phyloP scores from a whole-genome alignment of 2,888 invertebrate species.

The Eurytoma californica region DNA sequence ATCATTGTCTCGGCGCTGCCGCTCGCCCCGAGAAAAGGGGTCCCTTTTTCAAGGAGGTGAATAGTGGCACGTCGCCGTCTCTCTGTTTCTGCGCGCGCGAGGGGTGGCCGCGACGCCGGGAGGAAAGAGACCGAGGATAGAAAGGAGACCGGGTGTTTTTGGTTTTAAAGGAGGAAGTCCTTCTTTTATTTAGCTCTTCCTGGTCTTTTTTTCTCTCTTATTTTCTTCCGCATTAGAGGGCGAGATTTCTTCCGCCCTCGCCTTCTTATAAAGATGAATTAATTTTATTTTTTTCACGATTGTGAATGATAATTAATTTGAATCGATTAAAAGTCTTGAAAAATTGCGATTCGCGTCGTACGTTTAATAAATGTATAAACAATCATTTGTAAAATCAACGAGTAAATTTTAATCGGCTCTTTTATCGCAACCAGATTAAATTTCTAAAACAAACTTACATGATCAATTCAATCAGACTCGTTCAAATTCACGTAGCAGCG shows the following conservation, averaged over 20 bases:
- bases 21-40: slow-evolving; percentile 66
- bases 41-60: slow-evolving; percentile 67
- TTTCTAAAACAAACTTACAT: no score
- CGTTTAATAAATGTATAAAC: no score
- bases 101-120: slow-evolving; percentile 31
- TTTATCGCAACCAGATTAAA: no score
- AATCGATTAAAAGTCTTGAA: no score
- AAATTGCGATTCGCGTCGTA: no score
- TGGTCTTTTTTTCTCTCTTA: slow-evolving; percentile 30
- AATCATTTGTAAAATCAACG: no score
- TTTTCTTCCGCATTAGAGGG: slow-evolving; percentile 33
- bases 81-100: slow-evolving; percentile 38
- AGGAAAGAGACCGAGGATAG: slow-evolving; percentile 10
- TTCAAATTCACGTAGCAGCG: no score
- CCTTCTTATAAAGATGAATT: no score
- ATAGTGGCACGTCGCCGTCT: slow-evolving; percentile 62
- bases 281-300: no score
- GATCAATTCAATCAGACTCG: no score
- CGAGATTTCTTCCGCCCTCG: background rate
- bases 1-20: slow-evolving; percentile 70
- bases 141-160: slow-evolving; percentile 59
- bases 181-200: slow-evolving; percentile 55
- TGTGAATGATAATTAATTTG: no score
- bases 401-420: no score
- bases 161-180: slow-evolving; percentile 66